Percentiles rank a stretch among this genome's conserved stretches.
phyloP scores from a whole-genome alignment of 1,140 invertebrate species.

The Gryon sp. region DNA sequence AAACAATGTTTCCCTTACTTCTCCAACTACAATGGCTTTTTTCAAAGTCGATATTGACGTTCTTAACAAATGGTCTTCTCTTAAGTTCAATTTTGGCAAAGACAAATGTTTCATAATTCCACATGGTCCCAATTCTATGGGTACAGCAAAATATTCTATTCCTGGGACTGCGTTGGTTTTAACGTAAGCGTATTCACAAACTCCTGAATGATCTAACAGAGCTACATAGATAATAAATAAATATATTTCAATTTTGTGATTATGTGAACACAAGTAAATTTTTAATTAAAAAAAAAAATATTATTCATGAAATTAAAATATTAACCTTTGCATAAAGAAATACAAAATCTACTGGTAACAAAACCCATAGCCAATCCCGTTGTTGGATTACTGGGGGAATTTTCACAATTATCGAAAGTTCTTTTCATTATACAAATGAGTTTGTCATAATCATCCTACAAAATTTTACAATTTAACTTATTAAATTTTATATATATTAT shows the following conservation, averaged over 20 bases:
- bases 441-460: constrained; percentile 74
- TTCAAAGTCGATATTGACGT: constrained; percentile 77
- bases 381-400: too few relatives aligned
- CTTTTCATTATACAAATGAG: constrained; percentile 72
- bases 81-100: constrained; percentile 79
- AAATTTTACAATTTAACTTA: constrained; percentile 12
- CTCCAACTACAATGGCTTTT: constrained; percentile 79
- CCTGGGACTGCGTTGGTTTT: constrained; percentile 74
- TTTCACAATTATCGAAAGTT: constrained; percentile 64
- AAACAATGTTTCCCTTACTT: constrained; percentile 64
- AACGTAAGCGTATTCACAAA: constrained; percentile 81
- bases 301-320: too few relatives aligned
- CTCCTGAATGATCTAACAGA: constrained; percentile 75
- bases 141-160: constrained; percentile 75
- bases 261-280: not conserved
- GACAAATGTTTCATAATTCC: constrained; percentile 81
- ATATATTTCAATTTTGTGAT: not conserved
- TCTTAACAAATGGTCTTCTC: constrained; percentile 80
- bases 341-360: constrained; percentile 81
- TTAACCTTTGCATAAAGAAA: constrained; percentile 78
- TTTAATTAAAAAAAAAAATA: constrained; percentile 6
- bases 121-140: constrained; percentile 74
- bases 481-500: too few relatives aligned
- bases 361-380: constrained; percentile 80
- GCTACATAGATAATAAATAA: constrained; percentile 66